Evolutionary conservation across 2,113 vertebrate species (phyloP), one percentile per base, ranked within the genome.

Genomic region (Hystrix cristata): DNA sequence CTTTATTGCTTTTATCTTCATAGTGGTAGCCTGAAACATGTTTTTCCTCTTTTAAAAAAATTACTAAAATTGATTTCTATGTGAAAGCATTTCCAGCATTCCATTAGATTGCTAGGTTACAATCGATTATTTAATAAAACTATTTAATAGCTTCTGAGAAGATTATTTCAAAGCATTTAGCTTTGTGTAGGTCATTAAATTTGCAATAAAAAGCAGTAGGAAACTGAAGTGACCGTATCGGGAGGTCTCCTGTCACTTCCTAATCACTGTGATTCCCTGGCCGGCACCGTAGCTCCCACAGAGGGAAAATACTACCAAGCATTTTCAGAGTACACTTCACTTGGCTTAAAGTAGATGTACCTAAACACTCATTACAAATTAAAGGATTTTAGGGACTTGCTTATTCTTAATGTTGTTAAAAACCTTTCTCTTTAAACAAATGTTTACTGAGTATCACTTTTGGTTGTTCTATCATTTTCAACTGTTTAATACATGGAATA

Each of bases 131-230:
- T 92, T 96, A 81, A 92, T 79, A 81, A 96, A 96, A 82, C 60
- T 57, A 65, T 48, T 87, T 96, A 78, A 72, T 64, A 88, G 90
- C 14, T 74, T 87, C 87, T 92, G n/a, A 95, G 91, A 87, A 79
- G 64, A 95, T 96, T 76, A 90, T 96, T 97, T 97, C 59, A 92
- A 82, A 97, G 78, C 78, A 81, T 87, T 93, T 91, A 92, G 65
- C 80, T 96, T 89, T 93, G 90, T 62, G 23, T 25, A 6, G 57
- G 38, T 79, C 85, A 92, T 95, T 96, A 87, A 87, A 91, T 83
- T 83, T 80, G 57, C 69, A 86, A 72, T 72, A 69, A 72, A 82
- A 95, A 92, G 67, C 43, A 29, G 57, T 83, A 64, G 53, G 57
- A 74, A 95, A n/a, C 60, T 25, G 38, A 90, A 96, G 74, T 65